Percentiles rank a stretch among this genome's conserved stretches.
Conservation (phyloP, 2,888 invertebrate genomes). For the Heliconius ismenius region DNA sequence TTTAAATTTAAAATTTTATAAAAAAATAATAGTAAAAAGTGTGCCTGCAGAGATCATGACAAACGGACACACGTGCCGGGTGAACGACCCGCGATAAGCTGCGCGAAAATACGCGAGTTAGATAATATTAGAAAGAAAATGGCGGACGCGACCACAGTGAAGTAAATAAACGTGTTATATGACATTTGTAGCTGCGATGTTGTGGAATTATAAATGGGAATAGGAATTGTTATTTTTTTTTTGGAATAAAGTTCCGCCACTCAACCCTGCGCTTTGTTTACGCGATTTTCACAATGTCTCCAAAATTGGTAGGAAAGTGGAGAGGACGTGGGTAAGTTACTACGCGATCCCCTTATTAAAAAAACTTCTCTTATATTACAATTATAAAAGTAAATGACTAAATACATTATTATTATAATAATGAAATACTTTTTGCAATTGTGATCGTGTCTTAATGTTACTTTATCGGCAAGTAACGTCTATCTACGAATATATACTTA, state of each 20-base stretch:
- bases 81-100: slow-evolving; percentile 71
- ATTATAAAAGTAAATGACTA: background rate
- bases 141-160: slow-evolving; percentile 54
- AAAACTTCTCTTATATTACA: too few species aligned
- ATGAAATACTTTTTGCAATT: background rate
- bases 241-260: background rate
- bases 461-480: slow-evolving; percentile 18
- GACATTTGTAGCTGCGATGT: slow-evolving; percentile 18
- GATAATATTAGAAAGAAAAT: slow-evolving; percentile 78
- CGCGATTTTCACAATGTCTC: too few species aligned
- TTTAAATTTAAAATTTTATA: background rate
- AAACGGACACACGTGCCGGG: slow-evolving; percentile 51
- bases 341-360: too few species aligned
- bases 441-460: slow-evolving; percentile 7
- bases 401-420: background rate
- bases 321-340: too few species aligned
- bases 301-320: too few species aligned
- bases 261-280: too few species aligned
- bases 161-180: slow-evolving; percentile 21
- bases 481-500: slow-evolving; percentile 23
- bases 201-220: background rate
- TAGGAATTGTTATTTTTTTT: background rate
- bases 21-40: slow-evolving; percentile 30
- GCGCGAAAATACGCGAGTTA: slow-evolving; percentile 72
- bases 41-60: slow-evolving; percentile 42